phyloP scores from a whole-genome alignment of 2,797 vertebrate species.

The Falco naumanni region DNA sequence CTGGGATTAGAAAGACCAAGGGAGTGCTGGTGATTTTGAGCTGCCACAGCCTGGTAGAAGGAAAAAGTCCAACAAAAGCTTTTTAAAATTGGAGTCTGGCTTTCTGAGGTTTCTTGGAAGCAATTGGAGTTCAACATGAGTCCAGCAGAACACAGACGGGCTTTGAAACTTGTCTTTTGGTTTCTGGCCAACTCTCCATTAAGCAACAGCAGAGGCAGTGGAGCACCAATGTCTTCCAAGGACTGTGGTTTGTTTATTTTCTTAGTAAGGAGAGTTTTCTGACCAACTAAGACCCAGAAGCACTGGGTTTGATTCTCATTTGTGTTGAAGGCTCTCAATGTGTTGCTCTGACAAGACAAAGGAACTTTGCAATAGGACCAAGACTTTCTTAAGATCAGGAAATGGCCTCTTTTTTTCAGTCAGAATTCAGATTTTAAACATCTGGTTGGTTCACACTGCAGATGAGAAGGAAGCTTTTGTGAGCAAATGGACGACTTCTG shows the following conservation, averaged over 20 bases:
- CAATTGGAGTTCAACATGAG: background rate
- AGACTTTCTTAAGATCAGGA: background rate
- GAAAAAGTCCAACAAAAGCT: background rate
- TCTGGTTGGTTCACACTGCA: background rate
- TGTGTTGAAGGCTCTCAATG: background rate
- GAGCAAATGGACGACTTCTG: background rate
- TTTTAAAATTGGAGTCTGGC: background rate
- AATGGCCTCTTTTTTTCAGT: background rate
- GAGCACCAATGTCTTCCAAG: background rate
- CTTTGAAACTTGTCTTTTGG: slow-evolving; percentile 34
- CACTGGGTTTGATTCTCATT: background rate
- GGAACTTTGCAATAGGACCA: background rate
- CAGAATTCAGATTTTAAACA: slow-evolving; percentile 6
- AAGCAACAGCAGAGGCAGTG: background rate
- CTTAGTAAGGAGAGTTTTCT: background rate
- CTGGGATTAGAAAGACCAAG: background rate
- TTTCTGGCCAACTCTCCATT: background rate
- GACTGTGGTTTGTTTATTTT: background rate
- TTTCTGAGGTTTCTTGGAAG: slow-evolving; percentile 15
- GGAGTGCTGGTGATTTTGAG: background rate
- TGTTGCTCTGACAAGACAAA: background rate
- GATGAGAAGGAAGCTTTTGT: background rate
- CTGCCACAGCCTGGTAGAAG: background rate
- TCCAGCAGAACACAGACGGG: slow-evolving; percentile 11
- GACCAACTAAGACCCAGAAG: background rate